Percentiles rank a stretch among this genome's conserved stretches.
Conservation (phyloP, 2,888 invertebrate genomes). For the Julus scandinavius region DNA sequence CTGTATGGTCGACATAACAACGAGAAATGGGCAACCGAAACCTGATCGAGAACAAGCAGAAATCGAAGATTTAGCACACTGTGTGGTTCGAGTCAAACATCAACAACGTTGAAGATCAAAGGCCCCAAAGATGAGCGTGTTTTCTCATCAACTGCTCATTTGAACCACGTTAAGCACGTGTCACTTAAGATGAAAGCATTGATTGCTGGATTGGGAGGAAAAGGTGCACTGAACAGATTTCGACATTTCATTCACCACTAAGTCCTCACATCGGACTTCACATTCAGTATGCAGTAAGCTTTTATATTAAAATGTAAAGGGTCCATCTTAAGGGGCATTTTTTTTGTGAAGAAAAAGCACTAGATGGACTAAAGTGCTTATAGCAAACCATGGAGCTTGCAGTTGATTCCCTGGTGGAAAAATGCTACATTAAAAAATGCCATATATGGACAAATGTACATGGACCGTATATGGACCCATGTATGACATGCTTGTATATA, state of each 20-base stretch:
- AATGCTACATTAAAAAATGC: no score
- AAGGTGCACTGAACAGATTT: neutral
- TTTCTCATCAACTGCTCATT: slow-evolving; percentile 29
- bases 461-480: no score
- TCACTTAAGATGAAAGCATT: neutral
- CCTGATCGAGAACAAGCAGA: neutral
- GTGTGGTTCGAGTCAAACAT: neutral
- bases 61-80: neutral
- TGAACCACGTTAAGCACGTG: neutral
- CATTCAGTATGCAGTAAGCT: no score
- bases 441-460: no score
- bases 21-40: neutral
- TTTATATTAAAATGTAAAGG: no score
- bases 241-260: neutral
- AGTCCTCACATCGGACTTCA: neutral
- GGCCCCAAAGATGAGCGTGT: neutral
- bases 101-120: neutral
- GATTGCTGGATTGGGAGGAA: neutral
- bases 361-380: no score
- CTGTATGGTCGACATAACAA: neutral
- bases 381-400: no score
- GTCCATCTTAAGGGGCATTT: no score
- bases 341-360: no score
- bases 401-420: no score
- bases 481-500: no score